Evolutionary conservation across 2,797 vertebrate genomes (phyloP).

Genomic region (Falco naumanni): DNA sequence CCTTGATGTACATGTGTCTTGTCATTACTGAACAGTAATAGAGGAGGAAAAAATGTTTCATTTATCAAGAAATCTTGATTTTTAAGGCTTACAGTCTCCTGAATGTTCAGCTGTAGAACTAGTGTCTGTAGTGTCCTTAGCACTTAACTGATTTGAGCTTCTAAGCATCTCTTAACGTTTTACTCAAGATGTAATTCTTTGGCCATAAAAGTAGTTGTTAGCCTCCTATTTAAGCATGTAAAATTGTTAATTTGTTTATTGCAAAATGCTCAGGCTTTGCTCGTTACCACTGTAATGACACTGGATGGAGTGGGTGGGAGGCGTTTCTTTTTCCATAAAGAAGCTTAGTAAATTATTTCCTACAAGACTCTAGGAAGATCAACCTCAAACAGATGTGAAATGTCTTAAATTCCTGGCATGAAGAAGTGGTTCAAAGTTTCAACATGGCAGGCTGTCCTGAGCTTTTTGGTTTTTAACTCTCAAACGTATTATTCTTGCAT

Average conservation of each 20-base stretch:
- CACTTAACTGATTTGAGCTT: fast-evolving
- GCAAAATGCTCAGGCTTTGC: neutral
- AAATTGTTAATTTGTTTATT: neutral
- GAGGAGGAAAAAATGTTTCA: neutral
- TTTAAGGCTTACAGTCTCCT: neutral
- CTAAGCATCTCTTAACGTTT: neutral
- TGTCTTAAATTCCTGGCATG: neutral
- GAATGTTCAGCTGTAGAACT: neutral
- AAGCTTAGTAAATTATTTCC: neutral
- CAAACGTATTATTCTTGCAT: neutral
- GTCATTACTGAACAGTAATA: neutral
- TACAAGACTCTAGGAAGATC: neutral
- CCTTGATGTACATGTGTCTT: neutral
- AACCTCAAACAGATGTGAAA: slow-evolving; percentile 29
- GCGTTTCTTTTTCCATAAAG: neutral
- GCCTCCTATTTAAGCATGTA: neutral
- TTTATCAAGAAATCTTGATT: neutral
- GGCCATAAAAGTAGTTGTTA: neutral
- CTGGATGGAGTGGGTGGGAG: neutral
- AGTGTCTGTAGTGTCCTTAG: neutral
- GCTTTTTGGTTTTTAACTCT: neutral
- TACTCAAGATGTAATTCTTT: neutral
- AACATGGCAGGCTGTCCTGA: neutral
- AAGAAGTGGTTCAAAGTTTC: neutral
- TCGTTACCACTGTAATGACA: neutral